Evolutionary conservation across 2,113 vertebrate species (phyloP), one percentile per base, ranked within the genome.

Genomic region (Clinocottus analis): DNA sequence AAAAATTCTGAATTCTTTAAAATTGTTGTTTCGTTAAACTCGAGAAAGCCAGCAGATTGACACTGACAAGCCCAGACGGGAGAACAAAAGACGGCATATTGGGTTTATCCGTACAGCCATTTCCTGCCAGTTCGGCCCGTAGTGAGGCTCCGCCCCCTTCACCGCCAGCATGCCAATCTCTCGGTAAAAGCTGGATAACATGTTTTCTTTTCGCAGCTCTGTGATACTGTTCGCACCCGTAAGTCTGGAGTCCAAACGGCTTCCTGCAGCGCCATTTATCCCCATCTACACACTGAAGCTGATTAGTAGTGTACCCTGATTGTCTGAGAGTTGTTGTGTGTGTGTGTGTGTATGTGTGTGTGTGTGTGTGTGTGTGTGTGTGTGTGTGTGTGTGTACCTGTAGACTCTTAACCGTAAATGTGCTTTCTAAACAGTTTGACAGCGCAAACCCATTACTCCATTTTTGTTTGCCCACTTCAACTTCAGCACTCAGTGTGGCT

Each of bases 361-460:
- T 72, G 61, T 70, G 37, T 75, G 60, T 64, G 33, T 39, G 61
- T 72, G 61, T 70, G 37, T 75, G 60, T 68, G 33, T 39, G 61
- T 72, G 61, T 71, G 37, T 75, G 60, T 72, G 17, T 31, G 17
- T 21, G 17, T 21, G 31, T 37, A 6, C 70, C 55, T 77, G 63
- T 25, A 31, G 72, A 77, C 39, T 77, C 73, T 80, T 62, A 59
- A 62, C 35, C 75, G 29, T 64, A 67, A 82, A 59, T 79, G 64
- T 45, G 70, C 37, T 65, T 65, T 67, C 72, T 80, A 87, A 82
- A 89, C 73, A 84, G 49, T 80, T 67, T 84, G 71, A 79, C 75
- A 80, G 47, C 31, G 23, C 27, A 17, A n/a, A 83, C 43, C 64
- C 59, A 77, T 84, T 51, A 41, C 25, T 77, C n/a, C 55, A 49